Percentiles rank a stretch among this genome's conserved stretches.
phyloP scores from a whole-genome alignment of 2,888 invertebrate genomes.

The Agrochola macilenta region DNA sequence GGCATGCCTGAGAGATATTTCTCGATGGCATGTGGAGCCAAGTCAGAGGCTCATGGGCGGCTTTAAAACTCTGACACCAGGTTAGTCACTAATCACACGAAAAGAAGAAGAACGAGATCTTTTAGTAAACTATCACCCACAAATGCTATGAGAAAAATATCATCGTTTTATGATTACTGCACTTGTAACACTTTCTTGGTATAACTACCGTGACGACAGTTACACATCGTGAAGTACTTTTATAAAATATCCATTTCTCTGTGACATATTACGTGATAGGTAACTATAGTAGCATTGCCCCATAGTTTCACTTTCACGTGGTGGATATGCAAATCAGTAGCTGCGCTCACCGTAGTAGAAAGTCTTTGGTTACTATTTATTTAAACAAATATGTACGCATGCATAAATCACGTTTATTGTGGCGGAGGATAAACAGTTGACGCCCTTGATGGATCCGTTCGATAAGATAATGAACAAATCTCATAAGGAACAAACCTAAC shows the following conservation, averaged over 20 bases:
- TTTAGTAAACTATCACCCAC: neutral
- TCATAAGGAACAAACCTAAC: too few relatives aligned
- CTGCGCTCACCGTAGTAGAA: constrained; percentile 50
- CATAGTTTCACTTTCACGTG: constrained; percentile 57
- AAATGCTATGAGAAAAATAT: neutral
- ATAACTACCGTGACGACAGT: constrained; percentile 47
- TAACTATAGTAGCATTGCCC: constrained; percentile 20
- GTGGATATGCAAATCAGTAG: constrained; percentile 56
- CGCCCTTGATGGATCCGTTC: neutral
- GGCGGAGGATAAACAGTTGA: neutral
- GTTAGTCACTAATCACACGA: too few relatives aligned
- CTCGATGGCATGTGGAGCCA: too few relatives aligned
- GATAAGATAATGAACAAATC: too few relatives aligned
- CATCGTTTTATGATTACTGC: neutral
- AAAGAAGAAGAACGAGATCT: too few relatives aligned
- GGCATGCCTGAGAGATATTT: too few relatives aligned
- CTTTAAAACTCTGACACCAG: too few relatives aligned
- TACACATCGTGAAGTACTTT: constrained; percentile 36
- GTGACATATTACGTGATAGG: constrained; percentile 54
- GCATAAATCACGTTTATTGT: constrained; percentile 13
- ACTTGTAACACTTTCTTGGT: constrained; percentile 46
- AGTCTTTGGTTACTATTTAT: constrained; percentile 43
- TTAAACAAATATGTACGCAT: constrained; percentile 16
- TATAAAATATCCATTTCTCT: constrained; percentile 33
- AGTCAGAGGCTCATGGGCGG: too few relatives aligned